Conservation (phyloP, 2,888 invertebrate species). For the Exephanes ischioxanthus region DNA sequence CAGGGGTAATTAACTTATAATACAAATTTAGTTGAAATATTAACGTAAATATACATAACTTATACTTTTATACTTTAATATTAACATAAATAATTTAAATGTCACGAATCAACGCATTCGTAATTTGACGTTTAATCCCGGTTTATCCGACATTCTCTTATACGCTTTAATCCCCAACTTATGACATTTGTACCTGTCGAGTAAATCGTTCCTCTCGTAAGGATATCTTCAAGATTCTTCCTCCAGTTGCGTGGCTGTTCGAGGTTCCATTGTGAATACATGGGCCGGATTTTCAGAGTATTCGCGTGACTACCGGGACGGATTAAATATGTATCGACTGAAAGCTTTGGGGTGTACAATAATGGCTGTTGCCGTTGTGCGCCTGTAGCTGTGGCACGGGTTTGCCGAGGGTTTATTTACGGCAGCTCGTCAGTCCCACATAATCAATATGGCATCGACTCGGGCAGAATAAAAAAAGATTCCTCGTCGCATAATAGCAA, state of each 20-base stretch:
- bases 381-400: constrained; percentile 7
- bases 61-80: too few relatives aligned
- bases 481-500: neutral
- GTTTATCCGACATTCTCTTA: neutral
- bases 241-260: neutral
- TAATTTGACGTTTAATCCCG: too few relatives aligned
- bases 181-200: neutral
- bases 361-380: neutral
- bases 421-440: neutral
- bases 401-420: constrained; percentile 17
- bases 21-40: too few relatives aligned
- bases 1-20: too few relatives aligned
- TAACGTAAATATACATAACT: too few relatives aligned
- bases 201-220: neutral
- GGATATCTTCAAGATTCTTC: neutral
- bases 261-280: neutral
- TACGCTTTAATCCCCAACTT: neutral
- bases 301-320: neutral
- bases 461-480: neutral
- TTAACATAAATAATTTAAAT: too few relatives aligned
- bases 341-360: constrained; percentile 9
- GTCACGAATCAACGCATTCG: too few relatives aligned
- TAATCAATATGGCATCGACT: neutral
- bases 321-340: constrained; percentile 36
- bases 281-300: neutral